These are phyloP conservation scores for Polyploca ridens DNA, from an alignment of 2,888 invertebrate genomes.

Conservation along the genomic window DNA sequence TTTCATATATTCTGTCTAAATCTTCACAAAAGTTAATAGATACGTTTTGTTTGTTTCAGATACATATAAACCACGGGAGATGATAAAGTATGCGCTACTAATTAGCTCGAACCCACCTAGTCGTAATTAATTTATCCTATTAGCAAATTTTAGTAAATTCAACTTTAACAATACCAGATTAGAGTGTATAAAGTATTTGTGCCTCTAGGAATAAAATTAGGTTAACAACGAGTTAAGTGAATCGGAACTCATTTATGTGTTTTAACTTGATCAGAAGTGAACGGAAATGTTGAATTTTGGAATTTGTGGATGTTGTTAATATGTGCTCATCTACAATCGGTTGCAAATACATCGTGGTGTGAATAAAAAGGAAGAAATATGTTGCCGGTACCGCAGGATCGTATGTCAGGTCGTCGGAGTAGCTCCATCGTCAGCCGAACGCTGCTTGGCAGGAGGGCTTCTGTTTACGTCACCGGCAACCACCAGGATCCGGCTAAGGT, in stretches of 20 bases:
- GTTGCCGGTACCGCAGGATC: slow-evolving; percentile 83
- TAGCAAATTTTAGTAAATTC: background rate
- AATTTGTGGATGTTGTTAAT: background rate
- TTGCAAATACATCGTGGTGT: slow-evolving; percentile 14
- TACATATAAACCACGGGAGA: slow-evolving; percentile 24
- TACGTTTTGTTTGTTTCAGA: slow-evolving; percentile 44
- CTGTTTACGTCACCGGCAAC: slow-evolving; percentile 86
- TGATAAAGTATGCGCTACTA: slow-evolving; percentile 15
- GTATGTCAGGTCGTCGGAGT: slow-evolving; percentile 86
- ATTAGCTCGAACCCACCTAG: slow-evolving; percentile 1
- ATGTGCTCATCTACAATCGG: background rate
- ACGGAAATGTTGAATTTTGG: slow-evolving; percentile 1
- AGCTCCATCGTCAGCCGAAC: slow-evolving; percentile 88
- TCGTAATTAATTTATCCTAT: background rate
- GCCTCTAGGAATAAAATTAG: slow-evolving; percentile 41
- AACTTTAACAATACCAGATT: slow-evolving; percentile 24
- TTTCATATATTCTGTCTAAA: slow-evolving; percentile 10
- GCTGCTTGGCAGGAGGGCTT: slow-evolving; percentile 86
- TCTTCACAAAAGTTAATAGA: background rate
- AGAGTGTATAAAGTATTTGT: slow-evolving; percentile 40
- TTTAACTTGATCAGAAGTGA: slow-evolving; percentile 6
- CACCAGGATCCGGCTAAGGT: slow-evolving; percentile 88
- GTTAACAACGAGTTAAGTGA: slow-evolving; percentile 24
- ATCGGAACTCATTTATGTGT: background rate
- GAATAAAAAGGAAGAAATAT: slow-evolving; percentile 47